A percentile compares a stretch with the other conserved stretches of the same genome.
Conservation (phyloP, 2,888 invertebrate genomes). For the Dryobotodes eremita region DNA sequence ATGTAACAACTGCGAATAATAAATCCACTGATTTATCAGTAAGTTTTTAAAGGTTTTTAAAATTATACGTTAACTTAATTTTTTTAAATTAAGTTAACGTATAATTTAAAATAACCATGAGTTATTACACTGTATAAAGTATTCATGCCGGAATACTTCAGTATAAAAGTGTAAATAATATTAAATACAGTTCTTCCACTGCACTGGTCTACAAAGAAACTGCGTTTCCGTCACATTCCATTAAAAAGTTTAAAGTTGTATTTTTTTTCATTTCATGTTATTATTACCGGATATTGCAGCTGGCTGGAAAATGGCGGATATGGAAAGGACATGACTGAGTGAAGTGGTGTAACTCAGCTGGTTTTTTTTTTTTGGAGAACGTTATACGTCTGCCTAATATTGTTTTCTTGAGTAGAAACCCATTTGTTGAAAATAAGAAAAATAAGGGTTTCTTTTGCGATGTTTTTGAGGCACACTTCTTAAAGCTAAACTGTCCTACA, state of each 20-base stretch:
- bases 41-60: no score
- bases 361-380: constrained; percentile 11
- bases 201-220: constrained; percentile 11
- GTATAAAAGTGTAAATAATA: background rate
- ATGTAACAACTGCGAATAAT: background rate
- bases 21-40: no score
- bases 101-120: background rate
- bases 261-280: constrained; percentile 15
- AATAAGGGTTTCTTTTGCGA: background rate
- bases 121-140: background rate
- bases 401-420: background rate
- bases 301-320: constrained; percentile 18
- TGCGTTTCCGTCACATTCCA: constrained; percentile 13
- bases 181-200: constrained; percentile 1
- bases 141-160: background rate
- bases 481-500: no score
- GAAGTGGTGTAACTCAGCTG: background rate
- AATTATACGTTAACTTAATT: no score
- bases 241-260: constrained; percentile 39
- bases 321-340: background rate
- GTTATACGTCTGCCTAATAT: background rate
- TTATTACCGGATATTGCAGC: constrained; percentile 24
- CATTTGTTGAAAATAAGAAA: background rate
- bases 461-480: background rate
- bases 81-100: background rate